These are phyloP conservation scores for Kryptolebias marmoratus DNA, from an alignment of 2,113 vertebrate species.

Conservation along the genomic window DNA sequence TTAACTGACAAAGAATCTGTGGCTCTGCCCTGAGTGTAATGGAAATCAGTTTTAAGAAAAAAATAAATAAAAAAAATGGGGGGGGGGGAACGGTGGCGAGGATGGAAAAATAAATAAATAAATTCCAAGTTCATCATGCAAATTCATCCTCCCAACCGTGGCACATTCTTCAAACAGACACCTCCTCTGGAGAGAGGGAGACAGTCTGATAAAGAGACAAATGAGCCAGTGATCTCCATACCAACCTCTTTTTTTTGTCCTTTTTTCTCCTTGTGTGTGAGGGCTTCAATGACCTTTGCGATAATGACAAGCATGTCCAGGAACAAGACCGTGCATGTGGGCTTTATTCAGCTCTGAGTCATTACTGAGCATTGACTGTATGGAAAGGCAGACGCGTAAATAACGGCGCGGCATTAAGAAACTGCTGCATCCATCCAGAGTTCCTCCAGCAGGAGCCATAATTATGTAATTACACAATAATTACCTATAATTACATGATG, in stretches of 20 bases:
- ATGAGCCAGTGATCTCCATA: slow-evolving; percentile 86
- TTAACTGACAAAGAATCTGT: slow-evolving; percentile 69
- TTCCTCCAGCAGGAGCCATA: slow-evolving; percentile 21
- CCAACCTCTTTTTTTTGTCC: slow-evolving; percentile 63
- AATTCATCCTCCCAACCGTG: slow-evolving; percentile 88
- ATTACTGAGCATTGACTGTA: slow-evolving; percentile 50
- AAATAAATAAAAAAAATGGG: background rate
- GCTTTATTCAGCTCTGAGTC: slow-evolving; percentile 57
- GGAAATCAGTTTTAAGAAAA: slow-evolving; percentile 58
- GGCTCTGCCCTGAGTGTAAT: slow-evolving; percentile 60
- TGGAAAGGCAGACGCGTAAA: slow-evolving; percentile 30
- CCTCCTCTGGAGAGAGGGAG: slow-evolving; percentile 89
- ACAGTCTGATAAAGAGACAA: slow-evolving; percentile 96
- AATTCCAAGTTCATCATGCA: slow-evolving; percentile 88
- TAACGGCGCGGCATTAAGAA: slow-evolving; percentile 34
- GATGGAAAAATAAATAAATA: slow-evolving; percentile 77
- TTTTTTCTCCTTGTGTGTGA: slow-evolving; percentile 32
- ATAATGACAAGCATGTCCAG: slow-evolving; percentile 84
- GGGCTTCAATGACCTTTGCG: slow-evolving; percentile 82
- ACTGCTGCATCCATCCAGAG: slow-evolving; percentile 2
- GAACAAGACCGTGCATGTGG: slow-evolving; percentile 61
- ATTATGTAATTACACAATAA: slow-evolving; percentile 57
- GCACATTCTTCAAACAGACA: slow-evolving; percentile 98
- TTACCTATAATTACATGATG: slow-evolving; percentile 47
- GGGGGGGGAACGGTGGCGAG: slow-evolving; percentile 47